Evolutionary conservation across 2,113 vertebrate species (phyloP).

Genomic region (Atractosteus spatula): DNA sequence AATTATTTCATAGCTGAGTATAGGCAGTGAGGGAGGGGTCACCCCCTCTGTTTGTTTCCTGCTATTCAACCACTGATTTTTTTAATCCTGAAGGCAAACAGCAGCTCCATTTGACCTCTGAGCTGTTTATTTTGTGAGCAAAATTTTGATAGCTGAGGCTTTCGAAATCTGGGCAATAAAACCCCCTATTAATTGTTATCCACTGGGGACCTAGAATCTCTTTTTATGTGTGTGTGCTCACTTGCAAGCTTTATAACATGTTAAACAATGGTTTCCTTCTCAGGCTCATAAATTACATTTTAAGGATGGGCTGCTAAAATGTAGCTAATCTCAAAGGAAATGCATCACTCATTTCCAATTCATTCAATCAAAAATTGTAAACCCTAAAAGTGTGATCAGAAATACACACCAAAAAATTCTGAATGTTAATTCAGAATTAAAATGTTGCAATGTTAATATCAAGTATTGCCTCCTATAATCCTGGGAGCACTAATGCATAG

Average conservation of each 20-base stretch:
- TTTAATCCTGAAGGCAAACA: not conserved
- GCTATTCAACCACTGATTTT: not conserved
- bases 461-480: no score
- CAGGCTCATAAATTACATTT: slow-evolving; percentile 23
- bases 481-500: no score
- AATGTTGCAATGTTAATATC: no score
- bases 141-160: not conserved
- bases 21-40: no score
- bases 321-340: no score
- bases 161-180: slow-evolving; percentile 31
- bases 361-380: no score
- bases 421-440: no score
- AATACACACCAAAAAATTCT: no score
- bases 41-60: not conserved
- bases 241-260: slow-evolving; percentile 30
- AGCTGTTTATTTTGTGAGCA: not conserved
- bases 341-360: no score
- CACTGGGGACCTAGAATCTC: slow-evolving; percentile 28
- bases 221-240: slow-evolving; percentile 43
- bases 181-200: slow-evolving; percentile 13
- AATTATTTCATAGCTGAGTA: no score
- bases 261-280: slow-evolving; percentile 17
- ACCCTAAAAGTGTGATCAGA: no score
- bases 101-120: not conserved
- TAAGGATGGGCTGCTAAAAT: not conserved